These are phyloP conservation scores for Cerastoderma edule DNA, from an alignment of 2,888 invertebrate species.

Conservation along the genomic window DNA sequence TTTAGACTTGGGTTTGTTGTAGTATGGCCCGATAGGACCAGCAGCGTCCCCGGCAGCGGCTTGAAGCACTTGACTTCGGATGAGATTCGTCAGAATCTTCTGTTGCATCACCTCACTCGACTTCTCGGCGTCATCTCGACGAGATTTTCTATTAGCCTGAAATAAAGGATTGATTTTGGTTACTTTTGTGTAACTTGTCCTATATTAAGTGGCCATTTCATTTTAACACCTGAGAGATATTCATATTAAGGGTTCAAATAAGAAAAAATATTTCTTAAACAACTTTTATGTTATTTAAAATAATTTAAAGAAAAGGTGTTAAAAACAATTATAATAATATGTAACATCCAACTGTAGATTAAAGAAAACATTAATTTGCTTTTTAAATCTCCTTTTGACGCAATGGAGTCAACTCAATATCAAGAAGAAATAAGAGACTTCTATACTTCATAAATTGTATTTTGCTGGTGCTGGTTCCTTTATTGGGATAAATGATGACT, in stretches of 20 bases:
- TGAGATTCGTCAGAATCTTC: constrained; percentile 89
- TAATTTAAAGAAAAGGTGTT: no score
- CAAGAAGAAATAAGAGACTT: no score
- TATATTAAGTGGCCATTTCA: background rate
- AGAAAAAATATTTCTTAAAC: no score
- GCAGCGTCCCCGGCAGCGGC: constrained; percentile 68
- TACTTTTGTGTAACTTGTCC: background rate
- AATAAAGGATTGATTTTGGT: background rate
- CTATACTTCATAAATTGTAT: no score
- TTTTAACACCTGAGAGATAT: background rate
- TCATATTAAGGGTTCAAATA: background rate
- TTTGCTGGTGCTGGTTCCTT: no score
- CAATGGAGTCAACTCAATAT: no score
- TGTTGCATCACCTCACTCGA: constrained; percentile 90
- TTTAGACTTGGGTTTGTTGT: constrained; percentile 38
- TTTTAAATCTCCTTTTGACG: no score
- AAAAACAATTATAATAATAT: no score
- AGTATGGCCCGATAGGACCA: constrained; percentile 48
- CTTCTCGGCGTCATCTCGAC: constrained; percentile 89
- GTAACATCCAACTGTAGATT: no score
- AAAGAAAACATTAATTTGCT: no score
- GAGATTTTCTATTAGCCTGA: constrained; percentile 86
- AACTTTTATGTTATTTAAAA: no score
- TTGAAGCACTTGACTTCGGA: constrained; percentile 91
- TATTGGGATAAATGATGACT: no score